phyloP scores from a whole-genome alignment of 2,888 invertebrate species.

The Thumatha senex region DNA sequence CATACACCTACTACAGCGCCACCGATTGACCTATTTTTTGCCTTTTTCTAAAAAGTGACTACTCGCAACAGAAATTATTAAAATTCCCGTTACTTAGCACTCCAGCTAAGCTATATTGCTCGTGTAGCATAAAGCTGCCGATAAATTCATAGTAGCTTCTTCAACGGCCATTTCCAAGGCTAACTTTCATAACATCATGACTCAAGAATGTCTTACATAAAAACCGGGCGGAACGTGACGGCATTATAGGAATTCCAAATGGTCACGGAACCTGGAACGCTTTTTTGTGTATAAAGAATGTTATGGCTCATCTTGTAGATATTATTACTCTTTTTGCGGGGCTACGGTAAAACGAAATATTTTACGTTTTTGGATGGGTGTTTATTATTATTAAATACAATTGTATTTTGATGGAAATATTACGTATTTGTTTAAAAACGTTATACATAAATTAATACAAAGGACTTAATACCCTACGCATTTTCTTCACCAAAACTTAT shows the following conservation, averaged over 20 bases:
- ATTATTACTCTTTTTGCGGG: neutral
- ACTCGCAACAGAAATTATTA: too few relatives aligned
- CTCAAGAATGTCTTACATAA: slow-evolving; percentile 23
- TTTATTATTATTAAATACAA: too few relatives aligned
- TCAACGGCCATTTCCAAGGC: slow-evolving; percentile 1
- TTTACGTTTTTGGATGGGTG: too few relatives aligned
- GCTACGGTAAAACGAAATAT: neutral
- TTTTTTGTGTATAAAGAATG: slow-evolving; percentile 21
- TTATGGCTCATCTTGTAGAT: slow-evolving; percentile 10
- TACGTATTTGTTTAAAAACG: too few relatives aligned
- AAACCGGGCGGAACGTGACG: slow-evolving; percentile 29
- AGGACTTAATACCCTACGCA: too few relatives aligned
- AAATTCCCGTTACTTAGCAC: too few relatives aligned
- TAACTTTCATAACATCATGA: slow-evolving; percentile 12
- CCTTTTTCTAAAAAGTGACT: neutral
- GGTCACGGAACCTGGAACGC: slow-evolving; percentile 24
- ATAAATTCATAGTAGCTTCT: neutral
- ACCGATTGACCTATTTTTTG: neutral
- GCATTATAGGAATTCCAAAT: slow-evolving; percentile 33
- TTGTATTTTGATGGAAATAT: too few relatives aligned
- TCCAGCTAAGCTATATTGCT: too few relatives aligned
- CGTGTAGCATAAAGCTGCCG: too few relatives aligned
- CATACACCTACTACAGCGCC: too few relatives aligned
- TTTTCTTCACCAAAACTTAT: too few relatives aligned
- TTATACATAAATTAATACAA: too few relatives aligned